Conservation (phyloP, 2,888 invertebrate genomes). For the Petrophora chlorosata region DNA sequence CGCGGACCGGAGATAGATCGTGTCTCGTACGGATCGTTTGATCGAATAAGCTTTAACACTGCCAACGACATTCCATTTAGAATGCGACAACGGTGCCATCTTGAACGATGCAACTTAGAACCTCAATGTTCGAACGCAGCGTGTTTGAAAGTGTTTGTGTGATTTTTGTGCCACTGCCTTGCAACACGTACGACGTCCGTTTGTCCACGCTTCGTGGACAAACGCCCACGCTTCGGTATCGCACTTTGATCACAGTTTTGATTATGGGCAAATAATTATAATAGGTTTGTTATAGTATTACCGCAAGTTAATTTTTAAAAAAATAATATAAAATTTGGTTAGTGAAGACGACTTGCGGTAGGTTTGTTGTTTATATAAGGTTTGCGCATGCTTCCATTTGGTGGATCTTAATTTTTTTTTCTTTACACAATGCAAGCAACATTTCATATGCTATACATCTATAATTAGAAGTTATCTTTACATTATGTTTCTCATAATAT, state of each 20-base stretch:
- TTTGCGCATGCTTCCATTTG: constrained; percentile 47
- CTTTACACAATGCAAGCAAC: not conserved
- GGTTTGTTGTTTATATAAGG: constrained; percentile 32
- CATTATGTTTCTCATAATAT: constrained; percentile 17
- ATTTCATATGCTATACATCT: not conserved
- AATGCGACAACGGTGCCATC: constrained; percentile 58
- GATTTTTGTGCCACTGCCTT: constrained; percentile 5
- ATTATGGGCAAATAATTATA: constrained; percentile 37
- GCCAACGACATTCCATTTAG: constrained; percentile 71
- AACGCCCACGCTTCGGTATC: constrained; percentile 3
- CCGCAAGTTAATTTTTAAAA: constrained; percentile 25
- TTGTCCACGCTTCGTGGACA: not conserved
- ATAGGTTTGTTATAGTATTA: constrained; percentile 33
- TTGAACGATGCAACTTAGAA: constrained; percentile 52
- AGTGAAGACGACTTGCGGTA: constrained; percentile 44
- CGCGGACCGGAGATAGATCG: constrained; percentile 31
- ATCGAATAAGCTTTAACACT: constrained; percentile 57
- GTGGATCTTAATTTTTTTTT: constrained; percentile 22
- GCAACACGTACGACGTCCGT: not conserved
- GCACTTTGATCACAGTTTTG: constrained; percentile 68
- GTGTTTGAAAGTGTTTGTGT: constrained; percentile 22
- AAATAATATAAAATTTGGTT: constrained; percentile 37
- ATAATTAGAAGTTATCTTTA: constrained; percentile 3
- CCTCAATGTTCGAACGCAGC: constrained; percentile 25
- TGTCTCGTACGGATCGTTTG: constrained; percentile 34